These are phyloP conservation scores for Antechinus stuartii DNA, from an alignment of 2,113 vertebrate genomes.

Conservation along the genomic window DNA sequence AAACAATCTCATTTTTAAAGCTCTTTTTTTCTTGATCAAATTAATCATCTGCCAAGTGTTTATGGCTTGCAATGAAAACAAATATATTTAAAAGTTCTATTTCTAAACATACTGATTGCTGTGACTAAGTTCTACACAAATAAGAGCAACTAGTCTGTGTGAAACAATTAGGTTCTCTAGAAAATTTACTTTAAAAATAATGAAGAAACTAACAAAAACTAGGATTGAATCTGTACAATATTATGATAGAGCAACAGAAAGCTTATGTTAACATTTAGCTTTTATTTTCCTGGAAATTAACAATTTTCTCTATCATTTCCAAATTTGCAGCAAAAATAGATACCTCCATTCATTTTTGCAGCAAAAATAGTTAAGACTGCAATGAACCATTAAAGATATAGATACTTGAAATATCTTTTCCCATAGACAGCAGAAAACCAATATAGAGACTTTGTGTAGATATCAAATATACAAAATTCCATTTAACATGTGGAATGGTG, in stretches of 20 bases:
- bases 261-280: not conserved
- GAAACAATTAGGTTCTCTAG: not conserved
- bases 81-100: not conserved
- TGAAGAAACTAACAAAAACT: not conserved
- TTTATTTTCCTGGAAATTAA: not conserved
- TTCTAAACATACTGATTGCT: not conserved
- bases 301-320: not conserved
- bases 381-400: slow-evolving; percentile 6
- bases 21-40: slow-evolving; percentile 37
- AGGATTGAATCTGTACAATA: slow-evolving; percentile 21
- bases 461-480: slow-evolving; percentile 26
- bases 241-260: slow-evolving; percentile 17
- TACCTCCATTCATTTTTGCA: slow-evolving; percentile 18
- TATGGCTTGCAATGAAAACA: not conserved
- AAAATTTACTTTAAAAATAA: not conserved
- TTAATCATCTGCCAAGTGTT: not conserved
- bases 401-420: not conserved
- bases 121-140: not conserved
- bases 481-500: not conserved
- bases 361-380: slow-evolving; percentile 9
- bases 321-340: slow-evolving; percentile 23
- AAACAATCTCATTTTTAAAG: slow-evolving; percentile 24
- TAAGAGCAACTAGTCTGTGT: not conserved
- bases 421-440: slow-evolving; percentile 21
- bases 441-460: slow-evolving; percentile 47